Percentiles rank a stretch among this genome's conserved stretches.
Evolutionary conservation across 2,113 vertebrate species (phyloP).

Genomic region (Alces alces): DNA sequence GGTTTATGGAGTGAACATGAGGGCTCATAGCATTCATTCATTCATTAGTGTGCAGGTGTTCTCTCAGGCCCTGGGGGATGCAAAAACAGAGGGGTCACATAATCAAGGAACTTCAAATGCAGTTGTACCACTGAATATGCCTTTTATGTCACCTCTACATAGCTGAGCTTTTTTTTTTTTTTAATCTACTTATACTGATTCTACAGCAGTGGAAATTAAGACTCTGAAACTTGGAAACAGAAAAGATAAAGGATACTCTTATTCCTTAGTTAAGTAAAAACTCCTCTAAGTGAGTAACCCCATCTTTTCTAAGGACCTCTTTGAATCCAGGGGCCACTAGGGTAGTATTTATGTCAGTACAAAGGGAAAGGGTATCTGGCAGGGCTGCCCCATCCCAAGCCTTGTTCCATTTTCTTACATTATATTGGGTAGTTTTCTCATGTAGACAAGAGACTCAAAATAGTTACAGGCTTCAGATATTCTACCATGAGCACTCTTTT

Average conservation of each 20-base stretch:
- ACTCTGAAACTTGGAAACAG: not conserved
- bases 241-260: not conserved
- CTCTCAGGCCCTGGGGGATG: not conserved
- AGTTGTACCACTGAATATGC: not conserved
- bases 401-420: not conserved
- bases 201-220: not conserved
- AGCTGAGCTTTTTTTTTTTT: not conserved
- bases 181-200: not conserved
- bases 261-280: not conserved
- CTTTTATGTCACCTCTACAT: not conserved
- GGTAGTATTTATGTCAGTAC: not conserved
- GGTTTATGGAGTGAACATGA: not conserved
- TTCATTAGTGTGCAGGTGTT: not conserved
- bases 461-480: not conserved
- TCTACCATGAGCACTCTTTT: not conserved
- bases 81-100: not conserved
- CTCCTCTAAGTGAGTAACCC: not conserved
- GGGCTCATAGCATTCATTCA: not conserved
- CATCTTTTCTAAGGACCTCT: not conserved
- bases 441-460: not conserved
- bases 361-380: not conserved
- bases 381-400: not conserved
- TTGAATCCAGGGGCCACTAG: not conserved
- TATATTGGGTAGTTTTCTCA: not conserved
- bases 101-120: not conserved